phyloP scores from a whole-genome alignment of 2,113 vertebrate species.

The Mugil cephalus region DNA sequence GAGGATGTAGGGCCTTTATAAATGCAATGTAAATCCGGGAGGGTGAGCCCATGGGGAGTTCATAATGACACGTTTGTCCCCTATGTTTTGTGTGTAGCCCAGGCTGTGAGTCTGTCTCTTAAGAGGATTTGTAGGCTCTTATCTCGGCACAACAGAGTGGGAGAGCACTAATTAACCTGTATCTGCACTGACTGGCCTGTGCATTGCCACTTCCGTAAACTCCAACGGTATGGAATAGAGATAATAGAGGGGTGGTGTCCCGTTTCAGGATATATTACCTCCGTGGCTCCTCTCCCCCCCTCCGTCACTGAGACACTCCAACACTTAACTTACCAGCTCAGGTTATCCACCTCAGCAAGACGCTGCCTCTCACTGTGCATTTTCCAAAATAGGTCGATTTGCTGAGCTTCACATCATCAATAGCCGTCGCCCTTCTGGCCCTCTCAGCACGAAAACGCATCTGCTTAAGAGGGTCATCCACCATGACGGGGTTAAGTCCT shows the following conservation, averaged over 20 bases:
- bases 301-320: conserved; percentile 73
- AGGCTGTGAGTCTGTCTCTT: conserved; percentile 63
- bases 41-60: conserved; percentile 43
- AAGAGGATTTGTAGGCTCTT: conserved; percentile 83
- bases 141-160: conserved; percentile 76
- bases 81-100: conserved; percentile 59
- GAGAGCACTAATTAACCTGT: conserved; percentile 80
- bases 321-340: conserved; percentile 72
- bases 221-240: conserved; percentile 52
- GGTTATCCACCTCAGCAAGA: conserved; percentile 67
- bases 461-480: conserved; percentile 33
- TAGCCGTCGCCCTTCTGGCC: conserved; percentile 10
- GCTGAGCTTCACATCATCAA: conserved; percentile 51
- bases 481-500: conserved; percentile 51
- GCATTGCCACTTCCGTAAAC: conserved; percentile 63
- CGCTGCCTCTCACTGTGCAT: conserved; percentile 48
- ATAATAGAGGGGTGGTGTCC: conserved; percentile 68
- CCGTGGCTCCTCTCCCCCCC: conserved; percentile 56
- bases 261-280: conserved; percentile 75
- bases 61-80: conserved; percentile 64
- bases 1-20: conserved; percentile 34
- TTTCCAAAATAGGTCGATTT: conserved; percentile 74
- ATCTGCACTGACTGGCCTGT: conserved; percentile 52
- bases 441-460: conserved; percentile 32
- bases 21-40: conserved; percentile 43